Evolutionary conservation across 2,888 invertebrate genomes (phyloP), one percentile per base, ranked within the genome.

Genomic region (Prenolepis imparis): DNA sequence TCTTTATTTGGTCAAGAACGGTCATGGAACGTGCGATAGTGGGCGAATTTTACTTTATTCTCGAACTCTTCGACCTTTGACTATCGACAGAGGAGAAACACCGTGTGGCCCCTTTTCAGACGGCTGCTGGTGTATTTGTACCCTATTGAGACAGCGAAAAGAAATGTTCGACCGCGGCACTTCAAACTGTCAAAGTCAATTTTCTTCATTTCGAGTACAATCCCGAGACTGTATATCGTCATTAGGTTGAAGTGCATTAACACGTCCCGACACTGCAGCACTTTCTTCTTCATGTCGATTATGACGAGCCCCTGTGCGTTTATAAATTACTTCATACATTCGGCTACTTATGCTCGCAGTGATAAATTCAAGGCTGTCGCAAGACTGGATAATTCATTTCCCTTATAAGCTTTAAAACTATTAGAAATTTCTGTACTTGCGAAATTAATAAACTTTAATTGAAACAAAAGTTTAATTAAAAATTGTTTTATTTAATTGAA

Each of bases 151-250:
- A 84, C 85, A 66, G 67, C 80, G 82, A 85, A 88, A 86, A 89
- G 82, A 88, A 83, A 82, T 78, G 52, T 70, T 57, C 81, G 28
- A 28, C 28, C 28, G 28, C 28, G 84, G 5, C 55, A 61, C 86
- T 86, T 87, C 75, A 85, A 78, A 59, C 82, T 67, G 89, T 84
- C 89, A 84, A 81, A 85, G 85, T 85, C 83, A 84, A 89, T 89
- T 89, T 88, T 84, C 88, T 89, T 82, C 81, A 48, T 78, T 63
- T 82, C 63, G 66, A 86, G 78, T 83, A 39, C 39, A 74, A 75
- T 36, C 48, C 57, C 68, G 68, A 44, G 32, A 67, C 83, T 86
- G 89, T 73, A 63, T 72, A 86, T 86, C 83, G 84, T 89, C 85
- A 88, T 82, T 83, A 84, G 63, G 15, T 8, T 78, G 59, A 72